Evolutionary conservation across 1,140 invertebrate genomes (phyloP), one percentile per base, ranked within the genome.

Genomic region (Zophobas atratus): DNA sequence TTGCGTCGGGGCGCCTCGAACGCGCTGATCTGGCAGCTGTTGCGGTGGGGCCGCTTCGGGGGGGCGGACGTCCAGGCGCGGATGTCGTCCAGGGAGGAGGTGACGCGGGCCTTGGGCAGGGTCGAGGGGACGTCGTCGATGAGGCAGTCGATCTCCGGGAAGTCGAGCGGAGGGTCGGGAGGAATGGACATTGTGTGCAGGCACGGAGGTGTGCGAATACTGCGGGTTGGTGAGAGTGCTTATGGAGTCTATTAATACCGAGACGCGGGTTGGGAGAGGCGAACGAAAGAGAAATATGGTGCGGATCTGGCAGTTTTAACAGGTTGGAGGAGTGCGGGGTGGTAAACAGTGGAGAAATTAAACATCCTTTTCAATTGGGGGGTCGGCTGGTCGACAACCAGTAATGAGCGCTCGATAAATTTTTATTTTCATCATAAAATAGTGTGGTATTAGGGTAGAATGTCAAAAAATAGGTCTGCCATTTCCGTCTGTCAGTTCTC

Each of bases 1-100:
- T 70, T 77, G 38, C 75, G 63, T 60, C 75, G 75, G 1, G 75
- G 6, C 6, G 48, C 39, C 32, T 49, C 34, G 3, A n/a, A 36
- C 20, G 56, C 39, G 57, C 1, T 36, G 34, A 63, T 63, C 32
- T 67, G 75, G 6, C 48, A 67, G 75, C 48, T 70, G 60, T 53
- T 32, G 33, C 60, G 70, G 32, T 43, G 70, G 39, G 60, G 39
- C n/a, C 39, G 60, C n/a, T 51, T 51, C 49, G 39, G 60, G 60
- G 38, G 35, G 35, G 20, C 5, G 34, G 36, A 8, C 6, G n/a
- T 57, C 6, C 55, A 46, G 3, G 43, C 43, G 8, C 51, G 57
- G 48, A 55, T 38, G 60, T 35, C 34, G 60, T 70, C 63, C 1
- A 77, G 20, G 35, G 74, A 76, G 39, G 5, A 32, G 32, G 60